Evolutionary conservation across 2,888 invertebrate species (phyloP).

Genomic region (Lasius fuliginosus): DNA sequence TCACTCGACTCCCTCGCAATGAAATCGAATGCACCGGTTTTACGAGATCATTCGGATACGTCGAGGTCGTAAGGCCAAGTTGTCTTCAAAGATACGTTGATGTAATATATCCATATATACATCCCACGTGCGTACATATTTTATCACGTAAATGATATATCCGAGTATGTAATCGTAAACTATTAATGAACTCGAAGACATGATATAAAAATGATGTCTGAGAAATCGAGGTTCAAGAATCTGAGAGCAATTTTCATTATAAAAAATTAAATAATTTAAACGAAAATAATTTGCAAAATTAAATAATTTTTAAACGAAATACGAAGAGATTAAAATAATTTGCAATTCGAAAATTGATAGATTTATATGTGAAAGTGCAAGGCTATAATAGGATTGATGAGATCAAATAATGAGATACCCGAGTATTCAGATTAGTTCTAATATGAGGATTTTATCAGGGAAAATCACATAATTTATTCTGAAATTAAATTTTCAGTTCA

Average conservation of each 20-base stretch:
- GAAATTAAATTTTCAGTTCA: background rate
- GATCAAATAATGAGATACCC: background rate
- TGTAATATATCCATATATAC: background rate
- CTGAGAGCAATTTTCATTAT: background rate
- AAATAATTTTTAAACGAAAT: background rate
- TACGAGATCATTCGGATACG: slow-evolving; percentile 40
- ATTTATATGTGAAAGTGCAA: background rate
- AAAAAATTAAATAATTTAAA: background rate
- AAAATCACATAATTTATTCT: background rate
- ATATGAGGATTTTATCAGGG: background rate
- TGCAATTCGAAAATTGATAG: background rate
- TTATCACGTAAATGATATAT: background rate
- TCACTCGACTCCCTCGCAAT: slow-evolving; percentile 42
- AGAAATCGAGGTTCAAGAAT: background rate
- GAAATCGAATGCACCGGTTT: slow-evolving; percentile 54
- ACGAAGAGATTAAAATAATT: background rate
- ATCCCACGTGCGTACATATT: background rate
- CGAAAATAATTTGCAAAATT: background rate
- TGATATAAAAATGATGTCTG: background rate
- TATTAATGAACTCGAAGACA: background rate
- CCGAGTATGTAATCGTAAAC: background rate
- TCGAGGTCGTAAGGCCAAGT: background rate
- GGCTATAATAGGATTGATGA: background rate
- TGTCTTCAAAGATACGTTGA: background rate
- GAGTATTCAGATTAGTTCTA: background rate